Base-by-base conservation (phyloP, 2,797 vertebrate genomes). In the Astyanax mexicanus region DNA sequence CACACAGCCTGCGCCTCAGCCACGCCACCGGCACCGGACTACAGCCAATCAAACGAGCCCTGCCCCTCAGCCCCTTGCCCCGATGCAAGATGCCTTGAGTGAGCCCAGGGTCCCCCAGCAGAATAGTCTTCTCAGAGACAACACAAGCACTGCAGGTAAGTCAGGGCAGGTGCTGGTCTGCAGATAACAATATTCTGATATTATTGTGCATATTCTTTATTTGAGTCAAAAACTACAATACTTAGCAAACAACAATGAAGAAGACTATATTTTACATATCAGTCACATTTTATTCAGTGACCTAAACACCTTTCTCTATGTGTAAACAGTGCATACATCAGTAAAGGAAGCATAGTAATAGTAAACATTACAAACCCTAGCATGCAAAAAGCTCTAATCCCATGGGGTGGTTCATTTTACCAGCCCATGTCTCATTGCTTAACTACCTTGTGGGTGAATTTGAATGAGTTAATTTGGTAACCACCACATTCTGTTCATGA, bases 41-140 rank as follows among this genome's bases (percentile, higher is more conserved):
- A 55, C 65, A 4, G 55, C 57, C 19, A 75, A 78, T 57, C 83
- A 78, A 51, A 75, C 77, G 75, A 69, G 40, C 69, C 61, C 64
- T 64, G 45, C 19, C 45, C 51, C 38, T 0, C 44, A 47, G 40
- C 69, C 68, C 3, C 57, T 54, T 25, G 13, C 61, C 40, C 38
- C 67, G 38, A 44, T 57, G 44, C 75, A 69, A 38, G 76, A 79
- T 37, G 27, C 74, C n/a, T 72, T 74, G 29, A 73, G 49, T 49
- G 13, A 45, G 42, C 32, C 68, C 23, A 60, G 47, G 11, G 7
- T 62, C 21, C 78, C 51, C 6, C 69, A 74, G 57, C 78, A 77
- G 57, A 78, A 82, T 25, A 68, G 9, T 25, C 69, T 62, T 55
- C 76, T 79, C 66, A 79, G 75, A 78, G 61, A 82, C 25, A 67